phyloP scores from a whole-genome alignment of 2,888 invertebrate species.

The Tetranychus truncatus region DNA sequence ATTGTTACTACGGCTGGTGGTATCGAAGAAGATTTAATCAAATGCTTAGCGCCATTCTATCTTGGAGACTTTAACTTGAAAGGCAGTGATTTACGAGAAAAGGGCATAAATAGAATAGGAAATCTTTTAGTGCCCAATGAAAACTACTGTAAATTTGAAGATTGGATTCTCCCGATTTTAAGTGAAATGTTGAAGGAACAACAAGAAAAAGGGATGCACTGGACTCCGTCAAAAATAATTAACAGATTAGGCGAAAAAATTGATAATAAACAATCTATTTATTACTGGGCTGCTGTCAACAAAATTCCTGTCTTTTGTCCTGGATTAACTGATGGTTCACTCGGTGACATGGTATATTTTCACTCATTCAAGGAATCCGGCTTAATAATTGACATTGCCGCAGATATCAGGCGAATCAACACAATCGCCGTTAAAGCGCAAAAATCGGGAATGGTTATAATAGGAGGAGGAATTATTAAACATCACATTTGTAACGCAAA shows the following conservation, averaged over 20 bases:
- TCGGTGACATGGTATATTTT: slow-evolving; percentile 98
- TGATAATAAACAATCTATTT: slow-evolving; percentile 71
- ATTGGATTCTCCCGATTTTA: slow-evolving; percentile 84
- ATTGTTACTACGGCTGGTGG: slow-evolving; percentile 95
- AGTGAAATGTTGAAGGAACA: slow-evolving; percentile 80
- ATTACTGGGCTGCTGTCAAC: slow-evolving; percentile 90
- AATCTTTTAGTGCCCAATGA: slow-evolving; percentile 93
- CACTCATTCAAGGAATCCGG: slow-evolving; percentile 86
- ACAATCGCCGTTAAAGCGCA: slow-evolving; percentile 79
- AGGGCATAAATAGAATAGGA: slow-evolving; percentile 70
- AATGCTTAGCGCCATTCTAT: slow-evolving; percentile 85
- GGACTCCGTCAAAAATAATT: slow-evolving; percentile 82
- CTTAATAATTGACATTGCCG: slow-evolving; percentile 72
- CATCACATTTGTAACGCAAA: slow-evolving; percentile 99
- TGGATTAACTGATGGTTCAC: slow-evolving; percentile 87
- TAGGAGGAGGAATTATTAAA: slow-evolving; percentile 91
- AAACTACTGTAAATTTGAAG: slow-evolving; percentile 92
- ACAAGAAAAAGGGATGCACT: slow-evolving; percentile 40
- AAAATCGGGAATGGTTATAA: slow-evolving; percentile 85
- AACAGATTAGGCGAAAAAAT: slow-evolving; percentile 71
- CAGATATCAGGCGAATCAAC: slow-evolving; percentile 73
- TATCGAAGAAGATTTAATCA: slow-evolving; percentile 94
- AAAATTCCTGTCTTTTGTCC: slow-evolving; percentile 95
- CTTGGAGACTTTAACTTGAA: slow-evolving; percentile 71
- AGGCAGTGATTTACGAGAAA: slow-evolving; percentile 42